These are phyloP conservation scores for Solea solea DNA, from an alignment of 2,113 vertebrate species.

Conservation along the genomic window DNA sequence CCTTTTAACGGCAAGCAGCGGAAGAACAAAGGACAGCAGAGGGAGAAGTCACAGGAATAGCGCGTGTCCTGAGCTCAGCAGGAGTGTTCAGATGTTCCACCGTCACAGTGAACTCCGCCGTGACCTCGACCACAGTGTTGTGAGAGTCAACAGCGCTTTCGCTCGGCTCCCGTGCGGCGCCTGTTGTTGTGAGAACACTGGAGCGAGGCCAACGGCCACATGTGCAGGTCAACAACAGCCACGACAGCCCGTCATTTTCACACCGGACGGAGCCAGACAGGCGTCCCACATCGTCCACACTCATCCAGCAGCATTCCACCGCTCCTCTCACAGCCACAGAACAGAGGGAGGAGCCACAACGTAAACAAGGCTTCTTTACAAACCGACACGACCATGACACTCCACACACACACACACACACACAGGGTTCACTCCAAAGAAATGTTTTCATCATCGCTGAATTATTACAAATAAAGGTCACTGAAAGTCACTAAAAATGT, in stretches of 20 bases:
- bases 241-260: slow-evolving; percentile 34
- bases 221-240: slow-evolving; percentile 37
- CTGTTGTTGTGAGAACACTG: slow-evolving; percentile 22
- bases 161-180: background rate
- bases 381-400: no score
- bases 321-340: slow-evolving; percentile 16
- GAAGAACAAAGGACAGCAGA: slow-evolving; percentile 30
- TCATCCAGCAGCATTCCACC: slow-evolving; percentile 24
- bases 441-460: no score
- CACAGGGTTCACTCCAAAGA: no score
- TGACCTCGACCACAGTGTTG: slow-evolving; percentile 22
- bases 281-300: slow-evolving; percentile 23
- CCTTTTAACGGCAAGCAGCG: slow-evolving; percentile 29
- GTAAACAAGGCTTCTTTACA: no score
- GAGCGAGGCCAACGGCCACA: slow-evolving; percentile 31
- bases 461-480: no score
- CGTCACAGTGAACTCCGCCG: background rate
- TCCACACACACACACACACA: no score
- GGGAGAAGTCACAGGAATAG: slow-evolving; percentile 69
- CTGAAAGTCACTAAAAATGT: no score
- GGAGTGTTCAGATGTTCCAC: slow-evolving; percentile 24
- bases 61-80: slow-evolving; percentile 56
- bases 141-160: slow-evolving; percentile 28
- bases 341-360: slow-evolving; percentile 6
- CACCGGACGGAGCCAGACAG: slow-evolving; percentile 37